phyloP scores from a whole-genome alignment of 2,888 invertebrate genomes.

The Criorhina ranunculi region DNA sequence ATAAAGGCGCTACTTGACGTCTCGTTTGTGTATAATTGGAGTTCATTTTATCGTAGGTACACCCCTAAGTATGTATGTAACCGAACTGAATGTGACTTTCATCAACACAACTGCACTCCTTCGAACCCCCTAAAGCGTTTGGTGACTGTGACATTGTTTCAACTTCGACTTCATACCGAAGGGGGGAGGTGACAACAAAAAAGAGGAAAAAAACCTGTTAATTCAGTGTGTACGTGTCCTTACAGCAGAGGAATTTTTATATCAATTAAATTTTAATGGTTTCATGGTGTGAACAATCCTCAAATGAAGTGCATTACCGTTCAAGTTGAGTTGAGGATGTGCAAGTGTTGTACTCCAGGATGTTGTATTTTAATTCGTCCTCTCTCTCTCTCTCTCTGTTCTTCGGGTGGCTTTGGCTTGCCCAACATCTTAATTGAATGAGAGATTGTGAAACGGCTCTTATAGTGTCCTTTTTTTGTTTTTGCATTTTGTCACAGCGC shows the following conservation, averaged over 20 bases:
- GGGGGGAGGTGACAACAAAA: slow-evolving; percentile 4
- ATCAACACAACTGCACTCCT: slow-evolving; percentile 59
- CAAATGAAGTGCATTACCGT: slow-evolving; percentile 75
- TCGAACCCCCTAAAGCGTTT: slow-evolving; percentile 55
- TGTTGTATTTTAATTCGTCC: slow-evolving; percentile 66
- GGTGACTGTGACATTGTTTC: slow-evolving; percentile 64
- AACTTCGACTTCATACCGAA: slow-evolving; percentile 25
- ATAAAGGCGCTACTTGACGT: slow-evolving; percentile 47
- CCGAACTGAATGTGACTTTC: slow-evolving; percentile 74
- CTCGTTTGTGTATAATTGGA: slow-evolving; percentile 63
- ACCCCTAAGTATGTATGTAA: slow-evolving; percentile 69
- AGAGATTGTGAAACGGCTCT: slow-evolving; percentile 56
- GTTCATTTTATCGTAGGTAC: slow-evolving; percentile 71
- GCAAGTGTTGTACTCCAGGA: slow-evolving; percentile 72
- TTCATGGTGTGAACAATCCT: slow-evolving; percentile 76
- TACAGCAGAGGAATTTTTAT: slow-evolving; percentile 74
- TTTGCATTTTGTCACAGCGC: slow-evolving; percentile 35
- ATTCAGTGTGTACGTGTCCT: slow-evolving; percentile 74
- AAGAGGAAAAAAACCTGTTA: slow-evolving; percentile 48
- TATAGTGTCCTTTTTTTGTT: slow-evolving; percentile 39
- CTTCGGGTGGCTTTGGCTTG: not conserved
- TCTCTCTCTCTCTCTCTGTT: slow-evolving; percentile 15
- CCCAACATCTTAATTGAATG: slow-evolving; percentile 70
- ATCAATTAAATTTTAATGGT: slow-evolving; percentile 77
- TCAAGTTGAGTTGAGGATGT: slow-evolving; percentile 67